phyloP scores from a whole-genome alignment of 2,113 vertebrate genomes.

The Xenotilapia leptura region DNA sequence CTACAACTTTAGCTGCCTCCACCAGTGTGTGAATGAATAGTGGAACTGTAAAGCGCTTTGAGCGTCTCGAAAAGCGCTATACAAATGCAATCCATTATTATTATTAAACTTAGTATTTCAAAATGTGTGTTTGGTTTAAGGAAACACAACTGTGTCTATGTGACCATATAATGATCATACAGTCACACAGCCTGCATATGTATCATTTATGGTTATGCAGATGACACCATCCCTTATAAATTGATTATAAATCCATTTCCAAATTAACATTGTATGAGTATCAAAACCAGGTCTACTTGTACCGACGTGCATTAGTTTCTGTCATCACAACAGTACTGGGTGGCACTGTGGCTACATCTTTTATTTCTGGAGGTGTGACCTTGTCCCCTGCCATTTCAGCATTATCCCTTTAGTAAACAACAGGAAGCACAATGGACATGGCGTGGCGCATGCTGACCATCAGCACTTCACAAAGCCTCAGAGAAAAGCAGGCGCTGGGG shows the following conservation, averaged over 20 bases:
- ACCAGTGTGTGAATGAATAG: neutral
- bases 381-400: slow-evolving; percentile 48
- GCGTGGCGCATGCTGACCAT: slow-evolving; percentile 71
- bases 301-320: neutral
- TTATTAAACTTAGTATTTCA: neutral
- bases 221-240: neutral
- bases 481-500: slow-evolving; percentile 70
- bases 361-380: neutral
- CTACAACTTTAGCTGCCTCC: neutral
- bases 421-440: slow-evolving; percentile 40
- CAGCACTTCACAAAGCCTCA: slow-evolving; percentile 86
- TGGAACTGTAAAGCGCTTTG: neutral
- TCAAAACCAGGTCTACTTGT: neutral
- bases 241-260: neutral
- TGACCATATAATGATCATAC: neutral
- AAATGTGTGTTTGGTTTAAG: neutral
- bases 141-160: neutral
- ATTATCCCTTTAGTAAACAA: slow-evolving; percentile 54
- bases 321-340: neutral
- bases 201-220: neutral
- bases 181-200: neutral
- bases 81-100: neutral
- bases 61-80: neutral
- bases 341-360: neutral
- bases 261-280: neutral